phyloP scores from a whole-genome alignment of 1,140 invertebrate species.

The Pachypeltis micranthus region DNA sequence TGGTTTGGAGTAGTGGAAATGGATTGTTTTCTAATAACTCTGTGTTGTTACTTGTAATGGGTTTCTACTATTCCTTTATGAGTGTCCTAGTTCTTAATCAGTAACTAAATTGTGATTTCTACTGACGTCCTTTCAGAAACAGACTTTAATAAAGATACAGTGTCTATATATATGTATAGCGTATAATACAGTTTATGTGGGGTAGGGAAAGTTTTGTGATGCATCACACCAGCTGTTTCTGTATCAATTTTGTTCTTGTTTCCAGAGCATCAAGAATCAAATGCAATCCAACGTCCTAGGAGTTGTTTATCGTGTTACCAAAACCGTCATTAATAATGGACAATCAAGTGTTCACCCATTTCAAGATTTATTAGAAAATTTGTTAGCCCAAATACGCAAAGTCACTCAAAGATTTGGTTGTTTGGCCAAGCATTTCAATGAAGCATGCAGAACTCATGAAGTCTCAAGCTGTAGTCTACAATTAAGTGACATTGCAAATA shows the following conservation, averaged over 20 bases:
- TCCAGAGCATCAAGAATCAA: slow-evolving; percentile 61
- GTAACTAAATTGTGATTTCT: too few species aligned
- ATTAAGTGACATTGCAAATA: slow-evolving; percentile 75
- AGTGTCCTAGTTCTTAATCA: too few species aligned
- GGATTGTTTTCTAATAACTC: too few species aligned
- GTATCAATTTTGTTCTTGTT: slow-evolving; percentile 30
- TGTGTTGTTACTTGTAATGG: too few species aligned
- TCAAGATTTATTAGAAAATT: slow-evolving; percentile 45
- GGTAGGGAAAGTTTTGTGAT: too few species aligned
- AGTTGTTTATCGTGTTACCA: slow-evolving; percentile 62
- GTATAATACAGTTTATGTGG: too few species aligned
- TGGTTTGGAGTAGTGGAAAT: too few species aligned
- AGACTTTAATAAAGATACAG: too few species aligned
- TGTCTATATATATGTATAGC: too few species aligned
- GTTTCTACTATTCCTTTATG: too few species aligned
- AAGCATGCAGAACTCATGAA: slow-evolving; percentile 43
- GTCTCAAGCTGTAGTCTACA: slow-evolving; percentile 51
- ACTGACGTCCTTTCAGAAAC: too few species aligned
- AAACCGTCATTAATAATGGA: slow-evolving; percentile 17
- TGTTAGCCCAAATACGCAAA: slow-evolving; percentile 62
- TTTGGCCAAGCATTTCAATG: slow-evolving; percentile 45
- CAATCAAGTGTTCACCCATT: slow-evolving; percentile 32
- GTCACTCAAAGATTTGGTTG: slow-evolving; percentile 55
- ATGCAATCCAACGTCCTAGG: slow-evolving; percentile 68
- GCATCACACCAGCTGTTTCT: too few species aligned